Percentiles rank a stretch among this genome's conserved stretches.
Conservation (phyloP, 2,888 invertebrate species). For the Zaprionus bogoriensis region DNA sequence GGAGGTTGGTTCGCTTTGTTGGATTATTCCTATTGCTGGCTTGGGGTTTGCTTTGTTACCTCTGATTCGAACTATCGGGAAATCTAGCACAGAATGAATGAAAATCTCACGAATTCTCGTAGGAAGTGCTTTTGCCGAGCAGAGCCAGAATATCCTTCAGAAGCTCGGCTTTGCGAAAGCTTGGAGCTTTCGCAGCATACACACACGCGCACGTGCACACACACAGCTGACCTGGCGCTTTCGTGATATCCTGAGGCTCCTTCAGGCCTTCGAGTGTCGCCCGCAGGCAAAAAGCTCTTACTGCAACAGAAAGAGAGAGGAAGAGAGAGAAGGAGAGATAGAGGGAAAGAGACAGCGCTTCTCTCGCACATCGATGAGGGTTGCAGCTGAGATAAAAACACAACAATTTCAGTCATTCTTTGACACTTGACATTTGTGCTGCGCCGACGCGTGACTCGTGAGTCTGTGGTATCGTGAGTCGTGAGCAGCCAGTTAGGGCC, state of each 20-base stretch:
- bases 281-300: conserved; percentile 6
- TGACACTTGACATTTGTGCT: conserved; percentile 68
- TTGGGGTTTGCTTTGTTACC: conserved; percentile 43
- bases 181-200: conserved; percentile 6
- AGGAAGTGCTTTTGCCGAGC: conserved; percentile 60
- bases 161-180: conserved; percentile 53
- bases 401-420: conserved; percentile 37
- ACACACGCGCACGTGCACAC: conserved; percentile 44
- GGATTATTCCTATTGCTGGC: conserved; percentile 19
- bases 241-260: conserved; percentile 11
- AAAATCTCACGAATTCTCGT: conserved; percentile 62
- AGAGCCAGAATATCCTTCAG: conserved; percentile 49
- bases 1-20: conserved; percentile 24
- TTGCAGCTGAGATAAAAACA: conserved; percentile 28
- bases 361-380: conserved; percentile 10
- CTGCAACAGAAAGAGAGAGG: conserved; percentile 2
- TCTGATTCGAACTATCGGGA: conserved; percentile 80
- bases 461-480: neutral
- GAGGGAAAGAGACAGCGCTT: neutral
- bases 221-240: conserved; percentile 48
- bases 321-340: neutral
- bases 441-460: conserved; percentile 38
- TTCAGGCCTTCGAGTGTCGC: conserved; percentile 5
- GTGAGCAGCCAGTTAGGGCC: neutral
- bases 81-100: conserved; percentile 80